Base-by-base conservation (phyloP, 2,113 vertebrate genomes). In the Tapirus terrestris region DNA sequence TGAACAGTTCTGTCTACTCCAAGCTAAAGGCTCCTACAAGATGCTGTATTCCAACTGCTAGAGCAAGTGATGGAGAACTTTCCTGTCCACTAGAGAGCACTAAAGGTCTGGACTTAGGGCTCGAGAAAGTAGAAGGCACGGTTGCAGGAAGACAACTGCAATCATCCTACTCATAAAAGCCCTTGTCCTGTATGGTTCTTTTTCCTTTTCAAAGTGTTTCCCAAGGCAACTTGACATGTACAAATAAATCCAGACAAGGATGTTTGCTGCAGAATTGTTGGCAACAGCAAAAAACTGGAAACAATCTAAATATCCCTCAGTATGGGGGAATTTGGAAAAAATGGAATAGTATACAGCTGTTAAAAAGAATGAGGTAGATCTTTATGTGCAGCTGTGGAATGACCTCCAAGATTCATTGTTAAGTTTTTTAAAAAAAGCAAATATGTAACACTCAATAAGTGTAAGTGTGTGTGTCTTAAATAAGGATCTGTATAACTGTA, bases 171-270 rank as follows among this genome's bases (percentile, higher is more conserved):
- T 77, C 77, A 61, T 53, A 58, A 96, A 94, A 87, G 5, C 48
- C 21, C 16, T 65, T 88, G 39, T 18, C 60, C 11, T 60, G 9
- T 67, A 33, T 53, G 33, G 7, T 63, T 93, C 76, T 56, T 89
- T 89, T 96, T 29, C 18, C n/a, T 86, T 97, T 93, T 89, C 67
- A 60, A 88, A 92, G 21, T 73, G 61, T 95, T 96, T 77, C 67
- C 89, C 53, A 89, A 61, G 70, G 31, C 48, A 83, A n/a, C 58
- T 82, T 81, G 39, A 39, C 51, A 60, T 61, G n/a, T 53, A 58
- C 75, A 88, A 60, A 58, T 83, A 93, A 91, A 72, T 97, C 60
- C 14, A 39, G 17, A 72, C 10, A 91, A 85, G 31, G 60, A 72
- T 72, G n/a, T 61, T 77, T 94, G 53, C 77, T 95, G 27, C 21